These are phyloP conservation scores for Sphenodon punctatus DNA, from an alignment of 2,797 vertebrate genomes.

Conservation along the genomic window DNA sequence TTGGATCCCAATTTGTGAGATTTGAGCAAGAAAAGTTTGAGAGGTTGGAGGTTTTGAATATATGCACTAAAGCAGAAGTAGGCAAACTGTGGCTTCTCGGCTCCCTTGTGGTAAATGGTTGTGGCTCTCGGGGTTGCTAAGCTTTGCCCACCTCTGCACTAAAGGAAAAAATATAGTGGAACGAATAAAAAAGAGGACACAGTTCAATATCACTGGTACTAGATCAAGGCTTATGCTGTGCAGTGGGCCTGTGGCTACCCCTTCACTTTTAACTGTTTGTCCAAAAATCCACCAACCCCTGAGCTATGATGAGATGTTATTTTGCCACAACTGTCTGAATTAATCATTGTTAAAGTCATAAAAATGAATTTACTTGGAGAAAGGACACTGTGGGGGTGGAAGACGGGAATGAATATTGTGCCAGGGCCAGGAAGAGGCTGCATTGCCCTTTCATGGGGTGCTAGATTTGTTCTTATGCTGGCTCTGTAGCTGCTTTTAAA, in stretches of 20 bases:
- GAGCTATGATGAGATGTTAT: not conserved
- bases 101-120: too few species aligned
- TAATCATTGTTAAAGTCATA: not conserved
- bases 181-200: fast-evolving
- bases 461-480: not conserved
- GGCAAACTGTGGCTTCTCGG: too few species aligned
- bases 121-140: too few species aligned
- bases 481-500: not conserved
- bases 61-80: too few species aligned
- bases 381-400: not conserved
- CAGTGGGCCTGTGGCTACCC: not conserved
- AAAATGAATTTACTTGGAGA: not conserved
- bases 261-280: not conserved
- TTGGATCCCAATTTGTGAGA: not conserved
- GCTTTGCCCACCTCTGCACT: too few species aligned
- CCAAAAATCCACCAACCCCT: not conserved
- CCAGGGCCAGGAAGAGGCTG: not conserved
- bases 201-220: not conserved
- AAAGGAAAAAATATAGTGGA: fast-evolving
- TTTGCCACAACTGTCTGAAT: not conserved
- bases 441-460: not conserved
- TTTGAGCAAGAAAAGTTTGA: not conserved
- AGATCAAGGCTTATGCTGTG: not conserved
- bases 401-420: not conserved
- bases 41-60: not conserved